Evolutionary conservation across 2,113 vertebrate species (phyloP), one percentile per base, ranked within the genome.

Genomic region (Chlamydotis undulata): DNA sequence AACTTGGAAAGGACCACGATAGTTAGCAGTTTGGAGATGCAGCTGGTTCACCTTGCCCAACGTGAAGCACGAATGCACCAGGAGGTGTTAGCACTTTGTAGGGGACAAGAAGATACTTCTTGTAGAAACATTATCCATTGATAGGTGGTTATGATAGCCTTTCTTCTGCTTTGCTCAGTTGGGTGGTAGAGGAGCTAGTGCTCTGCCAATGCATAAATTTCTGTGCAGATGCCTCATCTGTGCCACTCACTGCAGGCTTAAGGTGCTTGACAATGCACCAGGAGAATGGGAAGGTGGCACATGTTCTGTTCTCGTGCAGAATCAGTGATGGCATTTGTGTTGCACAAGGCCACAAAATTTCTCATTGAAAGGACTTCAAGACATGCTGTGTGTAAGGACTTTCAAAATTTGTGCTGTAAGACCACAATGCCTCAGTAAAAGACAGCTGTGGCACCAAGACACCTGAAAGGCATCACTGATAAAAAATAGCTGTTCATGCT

Each of bases 321-420:
- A 69, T 63, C 69, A 39, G 2, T 73, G 45, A 28, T 4, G 49
- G 39, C 19, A 19, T 73, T 65, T 47, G 21, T 29, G 71, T 69
- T 86, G 43, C 68, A 57, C 8, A 63, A 9, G 19, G 23, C 18
- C 47, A 37, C 0, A 0, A 39, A 74, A 47, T 57, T n/a, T 61
- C n/a, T 89, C 25, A 17, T 59, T 18, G 41, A 89, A 86, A 55
- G 17, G 14, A 41, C 59, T 81, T 87, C 9, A 74, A 74, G 53
- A 29, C 12, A 8, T 52, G 6, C 14, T 28, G 4, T n/a, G 2
- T 47, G 21, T 29, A 53, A 84, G 35, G 33, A 19, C 28, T 68
- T 56, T 37, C 12, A 88, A 39, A 73, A 59, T 47, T 49, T 60
- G 9, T 69, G 21, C 49, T 88, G 19, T 28, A 52, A 88, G 50